phyloP scores from a whole-genome alignment of 1,140 invertebrate species.

The Panulirus ornatus region DNA sequence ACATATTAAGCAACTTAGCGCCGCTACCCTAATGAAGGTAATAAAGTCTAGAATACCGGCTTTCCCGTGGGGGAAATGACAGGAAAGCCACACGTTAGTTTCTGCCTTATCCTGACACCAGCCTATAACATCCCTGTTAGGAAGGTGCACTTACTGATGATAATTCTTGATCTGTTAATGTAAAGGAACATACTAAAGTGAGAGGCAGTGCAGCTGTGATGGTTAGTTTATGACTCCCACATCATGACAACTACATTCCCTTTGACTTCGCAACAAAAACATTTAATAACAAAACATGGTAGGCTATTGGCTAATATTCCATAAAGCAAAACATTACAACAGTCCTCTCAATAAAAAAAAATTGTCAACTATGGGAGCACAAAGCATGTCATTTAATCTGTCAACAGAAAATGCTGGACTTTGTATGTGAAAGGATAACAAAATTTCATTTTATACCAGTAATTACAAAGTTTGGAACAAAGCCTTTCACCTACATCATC shows the following conservation, averaged over 20 bases:
- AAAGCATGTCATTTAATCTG: constrained; percentile 7
- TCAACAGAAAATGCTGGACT: not conserved
- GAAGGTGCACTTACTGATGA: too few species aligned
- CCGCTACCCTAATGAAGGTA: not conserved
- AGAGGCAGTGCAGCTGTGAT: too few species aligned
- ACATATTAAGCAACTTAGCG: constrained; percentile 3
- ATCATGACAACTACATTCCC: not conserved
- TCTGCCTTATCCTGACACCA: too few species aligned
- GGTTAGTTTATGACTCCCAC: not conserved
- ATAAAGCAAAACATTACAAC: not conserved
- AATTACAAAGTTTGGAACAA: constrained; percentile 13
- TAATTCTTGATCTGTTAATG: too few species aligned
- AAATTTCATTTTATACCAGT: constrained; percentile 3
- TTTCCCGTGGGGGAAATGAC: too few species aligned
- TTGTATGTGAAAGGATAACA: not conserved
- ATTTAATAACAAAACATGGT: not conserved
- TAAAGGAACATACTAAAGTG: too few species aligned
- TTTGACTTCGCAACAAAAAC: not conserved
- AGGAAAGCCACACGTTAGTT: too few species aligned
- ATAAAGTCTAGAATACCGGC: not conserved
- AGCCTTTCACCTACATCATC: not conserved
- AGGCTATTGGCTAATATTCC: not conserved
- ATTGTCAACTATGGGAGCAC: not conserved
- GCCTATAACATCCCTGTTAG: too few species aligned
- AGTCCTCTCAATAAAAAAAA: constrained; percentile 2